phyloP scores from a whole-genome alignment of 2,888 invertebrate genomes.

The Coelinius sp. region DNA sequence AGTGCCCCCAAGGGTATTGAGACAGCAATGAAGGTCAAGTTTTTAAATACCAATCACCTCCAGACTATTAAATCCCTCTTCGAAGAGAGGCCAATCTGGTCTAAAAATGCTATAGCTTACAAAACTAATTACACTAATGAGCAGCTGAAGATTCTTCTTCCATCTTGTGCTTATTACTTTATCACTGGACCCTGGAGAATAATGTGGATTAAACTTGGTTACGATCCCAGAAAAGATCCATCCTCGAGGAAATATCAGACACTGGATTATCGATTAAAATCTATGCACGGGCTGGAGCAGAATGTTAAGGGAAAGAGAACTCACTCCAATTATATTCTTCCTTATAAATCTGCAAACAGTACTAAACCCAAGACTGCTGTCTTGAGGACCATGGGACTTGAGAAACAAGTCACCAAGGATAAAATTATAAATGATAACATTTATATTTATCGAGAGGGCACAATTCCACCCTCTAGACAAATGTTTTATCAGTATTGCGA shows the following conservation, averaged over 20 bases:
- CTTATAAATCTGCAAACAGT: constrained; percentile 70
- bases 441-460: constrained; percentile 79
- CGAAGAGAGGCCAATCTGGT: constrained; percentile 91
- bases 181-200: constrained; percentile 93
- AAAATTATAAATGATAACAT: constrained; percentile 70
- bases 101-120: constrained; percentile 81
- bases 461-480: constrained; percentile 86
- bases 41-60: constrained; percentile 64
- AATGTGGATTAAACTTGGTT: constrained; percentile 91
- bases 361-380: constrained; percentile 69
- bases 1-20: constrained; percentile 76
- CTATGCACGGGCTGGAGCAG: constrained; percentile 73
- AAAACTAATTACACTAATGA: constrained; percentile 76
- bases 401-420: constrained; percentile 50
- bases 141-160: constrained; percentile 83
- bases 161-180: constrained; percentile 88
- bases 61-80: constrained; percentile 74
- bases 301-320: constrained; percentile 73
- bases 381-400: constrained; percentile 60
- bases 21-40: constrained; percentile 71
- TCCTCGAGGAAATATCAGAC: constrained; percentile 88
- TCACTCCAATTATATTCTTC: constrained; percentile 70
- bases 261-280: constrained; percentile 84
- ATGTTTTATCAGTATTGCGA: constrained; percentile 93
- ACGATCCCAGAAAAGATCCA: constrained; percentile 89